Conservation (phyloP, 2,888 invertebrate genomes). For the Pediacus dermestoides region DNA sequence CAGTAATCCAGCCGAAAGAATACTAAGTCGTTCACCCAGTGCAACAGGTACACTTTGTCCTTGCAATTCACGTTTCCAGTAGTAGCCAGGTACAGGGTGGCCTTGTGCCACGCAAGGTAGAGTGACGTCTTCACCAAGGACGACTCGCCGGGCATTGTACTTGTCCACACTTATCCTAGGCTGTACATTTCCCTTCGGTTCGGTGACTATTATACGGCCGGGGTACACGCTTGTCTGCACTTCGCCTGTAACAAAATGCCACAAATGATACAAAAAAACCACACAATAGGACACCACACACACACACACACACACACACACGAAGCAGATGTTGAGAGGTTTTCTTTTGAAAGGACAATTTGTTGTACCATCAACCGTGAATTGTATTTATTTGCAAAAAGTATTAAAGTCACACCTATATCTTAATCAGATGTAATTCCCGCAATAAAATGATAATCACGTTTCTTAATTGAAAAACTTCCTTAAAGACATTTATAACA, state of each 20-base stretch:
- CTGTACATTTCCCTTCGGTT: conserved; percentile 72
- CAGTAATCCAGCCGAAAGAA: conserved; percentile 63
- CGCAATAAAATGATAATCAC: no score
- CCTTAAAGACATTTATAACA: no score
- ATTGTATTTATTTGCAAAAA: no score
- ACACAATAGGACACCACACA: no score
- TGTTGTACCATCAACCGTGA: no score
- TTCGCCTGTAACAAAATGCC: conserved; percentile 51
- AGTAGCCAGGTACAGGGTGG: conserved; percentile 75
- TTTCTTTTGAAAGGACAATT: no score
- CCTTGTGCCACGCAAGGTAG: conserved; percentile 78
- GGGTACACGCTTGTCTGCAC: conserved; percentile 57
- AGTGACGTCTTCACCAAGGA: conserved; percentile 69
- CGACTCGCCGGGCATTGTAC: conserved; percentile 64
- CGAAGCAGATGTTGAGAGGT: no score
- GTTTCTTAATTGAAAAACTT: no score
- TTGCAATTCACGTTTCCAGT: conserved; percentile 75
- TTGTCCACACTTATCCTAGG: conserved; percentile 71
- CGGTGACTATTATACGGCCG: conserved; percentile 67
- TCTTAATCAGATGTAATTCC: no score
- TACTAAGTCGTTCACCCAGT: conserved; percentile 59
- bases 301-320: no score
- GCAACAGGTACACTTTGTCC: conserved; percentile 65
- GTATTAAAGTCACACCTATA: no score
- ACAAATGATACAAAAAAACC: background rate